Conservation (phyloP, 2,113 vertebrate genomes). For the Oryzias melastigma region DNA sequence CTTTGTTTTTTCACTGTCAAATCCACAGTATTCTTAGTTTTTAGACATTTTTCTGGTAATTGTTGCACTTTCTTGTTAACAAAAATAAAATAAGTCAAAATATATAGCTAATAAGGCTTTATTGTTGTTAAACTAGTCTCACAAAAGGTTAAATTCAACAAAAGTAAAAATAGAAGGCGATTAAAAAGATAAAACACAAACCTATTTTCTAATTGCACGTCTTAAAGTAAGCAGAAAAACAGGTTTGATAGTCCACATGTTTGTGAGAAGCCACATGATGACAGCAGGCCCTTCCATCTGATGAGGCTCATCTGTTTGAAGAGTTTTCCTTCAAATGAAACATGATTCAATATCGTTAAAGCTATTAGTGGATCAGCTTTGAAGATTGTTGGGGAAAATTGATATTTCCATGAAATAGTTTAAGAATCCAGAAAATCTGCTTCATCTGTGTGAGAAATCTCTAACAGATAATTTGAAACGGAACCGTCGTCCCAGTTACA, state of each 20-base stretch:
- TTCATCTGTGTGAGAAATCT: conserved; percentile 17
- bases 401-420: conserved; percentile 27
- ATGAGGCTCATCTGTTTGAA: conserved; percentile 57
- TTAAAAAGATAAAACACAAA: background rate
- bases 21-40: too few relatives aligned
- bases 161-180: too few relatives aligned
- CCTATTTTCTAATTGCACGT: too few relatives aligned
- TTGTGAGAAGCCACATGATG: conserved; percentile 22
- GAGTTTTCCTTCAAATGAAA: conserved; percentile 37
- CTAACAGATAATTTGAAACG: conserved; percentile 12
- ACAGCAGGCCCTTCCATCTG: conserved; percentile 29
- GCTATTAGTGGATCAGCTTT: conserved; percentile 32
- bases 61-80: too few relatives aligned
- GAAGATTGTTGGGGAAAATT: conserved; percentile 42
- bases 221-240: background rate
- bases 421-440: conserved; percentile 8
- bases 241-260: conserved; percentile 1
- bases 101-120: too few relatives aligned
- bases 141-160: too few relatives aligned
- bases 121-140: too few relatives aligned
- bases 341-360: conserved; percentile 36
- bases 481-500: background rate
- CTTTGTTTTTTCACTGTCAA: background rate
- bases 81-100: too few relatives aligned
- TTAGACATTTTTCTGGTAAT: too few relatives aligned